Evolutionary conservation across 1,140 invertebrate genomes (phyloP).

Genomic region (Neomicropteryx cornuta): DNA sequence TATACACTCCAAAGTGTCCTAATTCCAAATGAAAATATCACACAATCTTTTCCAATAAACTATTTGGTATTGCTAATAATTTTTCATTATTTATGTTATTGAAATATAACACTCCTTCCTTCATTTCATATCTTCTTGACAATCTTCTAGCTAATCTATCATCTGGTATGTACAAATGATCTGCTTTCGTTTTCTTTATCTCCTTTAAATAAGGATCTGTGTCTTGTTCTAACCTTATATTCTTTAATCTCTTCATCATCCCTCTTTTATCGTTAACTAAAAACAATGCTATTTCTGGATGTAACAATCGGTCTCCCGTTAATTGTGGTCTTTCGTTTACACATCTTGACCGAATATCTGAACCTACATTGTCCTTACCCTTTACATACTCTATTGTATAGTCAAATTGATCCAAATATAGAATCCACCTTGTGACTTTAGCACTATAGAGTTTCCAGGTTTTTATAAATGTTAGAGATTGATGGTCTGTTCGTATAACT

Average conservation of each 20-base stretch:
- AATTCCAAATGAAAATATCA: slow-evolving; percentile 9
- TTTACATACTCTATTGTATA: slow-evolving; percentile 17
- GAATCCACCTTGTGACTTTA: slow-evolving; percentile 24
- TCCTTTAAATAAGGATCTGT: slow-evolving; percentile 7
- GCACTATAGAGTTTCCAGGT: slow-evolving; percentile 19
- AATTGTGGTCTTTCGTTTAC: neutral
- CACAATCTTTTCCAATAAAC: neutral
- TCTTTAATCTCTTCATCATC: neutral
- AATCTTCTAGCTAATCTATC: too few species aligned
- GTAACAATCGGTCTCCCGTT: neutral
- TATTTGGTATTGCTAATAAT: neutral
- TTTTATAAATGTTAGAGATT: slow-evolving; percentile 27
- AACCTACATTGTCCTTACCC: neutral
- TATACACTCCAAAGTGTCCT: slow-evolving; percentile 16
- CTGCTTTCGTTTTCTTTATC: neutral
- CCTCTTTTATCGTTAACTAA: neutral
- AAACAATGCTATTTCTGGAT: neutral
- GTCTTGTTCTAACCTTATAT: slow-evolving; percentile 9
- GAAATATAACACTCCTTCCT: neutral
- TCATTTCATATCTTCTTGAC: neutral
- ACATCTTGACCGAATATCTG: neutral
- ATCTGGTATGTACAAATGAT: too few species aligned
- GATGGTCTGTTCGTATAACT: slow-evolving; percentile 29
- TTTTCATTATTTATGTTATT: neutral
- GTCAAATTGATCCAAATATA: slow-evolving; percentile 23